Base-by-base conservation (phyloP, 2,888 invertebrate species). In the Hirudinaria manillensis region DNA sequence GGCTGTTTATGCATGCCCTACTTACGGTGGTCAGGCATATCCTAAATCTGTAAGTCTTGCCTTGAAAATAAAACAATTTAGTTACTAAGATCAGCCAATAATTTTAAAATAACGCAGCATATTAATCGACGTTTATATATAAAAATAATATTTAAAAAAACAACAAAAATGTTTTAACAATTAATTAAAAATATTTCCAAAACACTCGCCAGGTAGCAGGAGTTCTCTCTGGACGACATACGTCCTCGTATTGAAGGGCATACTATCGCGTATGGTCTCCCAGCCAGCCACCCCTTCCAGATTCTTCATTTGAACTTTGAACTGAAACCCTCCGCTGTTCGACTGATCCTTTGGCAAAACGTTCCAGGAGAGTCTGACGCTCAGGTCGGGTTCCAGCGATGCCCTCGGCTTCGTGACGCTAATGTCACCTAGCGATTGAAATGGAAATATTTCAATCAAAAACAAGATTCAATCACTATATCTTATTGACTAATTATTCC, bases 121-220 rank as follows among this genome's bases (percentile, higher is more conserved):
- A 16, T 45, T 45, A 45, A 45, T 6, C n/a, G 13, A 7, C 45
- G 1, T 45, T 7, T 45, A 16, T 45, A 16, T 6, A 45, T 45
- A 16, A 7, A 6, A 45, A 4, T 45, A 7, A 45, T 16, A 45
- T 45, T 45, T 45, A 16, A 45, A 45, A 36, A 36, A 36, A 36
- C 3, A 36, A 36, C n/a, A n/a, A n/a, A n/a, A n/a, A n/a, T n/a
- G n/a, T 3, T 36, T 36, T 36, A 6, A 36, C 10, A 36, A 6
- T 45, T 4, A 16, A 16, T 45, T 45, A 16, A 4, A 10, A 45
- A 7, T 45, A 45, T 45, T 61, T 61, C 10, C 29, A 61, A 61
- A 61, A 61, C 61, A 61, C 29, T 61, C 61, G 29, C 61, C 19
- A 61, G 61, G 61, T 61, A 29, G 24, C 61, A 61, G 61, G 61